Base-by-base conservation (phyloP, 2,888 invertebrate genomes). In the Eubasilissa splendida region DNA sequence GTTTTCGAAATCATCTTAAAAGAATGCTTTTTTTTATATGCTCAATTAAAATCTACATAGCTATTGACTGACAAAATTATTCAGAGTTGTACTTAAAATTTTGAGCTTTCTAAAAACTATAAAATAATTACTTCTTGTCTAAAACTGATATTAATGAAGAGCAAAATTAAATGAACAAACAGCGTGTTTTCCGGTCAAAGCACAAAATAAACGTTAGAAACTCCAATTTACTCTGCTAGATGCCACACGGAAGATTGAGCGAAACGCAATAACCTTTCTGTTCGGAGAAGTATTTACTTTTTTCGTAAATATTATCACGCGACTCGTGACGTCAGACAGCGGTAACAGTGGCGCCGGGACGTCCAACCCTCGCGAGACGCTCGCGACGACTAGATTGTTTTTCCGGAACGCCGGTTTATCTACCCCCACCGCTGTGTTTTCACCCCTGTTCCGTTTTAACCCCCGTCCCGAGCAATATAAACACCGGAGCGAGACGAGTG, bases 351-450 rank as follows among this genome's bases (percentile, higher is more conserved):
- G 31, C 50, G 50, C 52, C 59, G 52, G 33, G 12, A 81, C 77
- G 70, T 71, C 82, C 76, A 60, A 42, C 54, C 78, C 42, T 56
- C 82, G 79, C 83, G 83, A 79, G 76, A 77, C 63, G 77, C 75
- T 79, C 82, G 83, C 83, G 83, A 58, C 78, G 77, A 83, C 83
- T 82, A 76, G 74, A 74, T 82, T 80, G 82, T 80, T 83, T 83
- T 83, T 73, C 83, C 80, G 52, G 76, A 76, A 56, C 77, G 66
- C 53, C 53, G 77, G 80, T 68, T 80, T 83, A 83, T 80, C 77
- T 78, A 78, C 82, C 79, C 83, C 81, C 52, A 59, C 78, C 54
- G 14, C 76, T 68, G 63, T 53, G 54, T 50, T 60, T 31, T 66
- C 60, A 59, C 52, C 74, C 65, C 56, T 74, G n/a, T 71, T 68